Base-by-base conservation (phyloP, 2,797 vertebrate species). In the Molothrus aeneus region DNA sequence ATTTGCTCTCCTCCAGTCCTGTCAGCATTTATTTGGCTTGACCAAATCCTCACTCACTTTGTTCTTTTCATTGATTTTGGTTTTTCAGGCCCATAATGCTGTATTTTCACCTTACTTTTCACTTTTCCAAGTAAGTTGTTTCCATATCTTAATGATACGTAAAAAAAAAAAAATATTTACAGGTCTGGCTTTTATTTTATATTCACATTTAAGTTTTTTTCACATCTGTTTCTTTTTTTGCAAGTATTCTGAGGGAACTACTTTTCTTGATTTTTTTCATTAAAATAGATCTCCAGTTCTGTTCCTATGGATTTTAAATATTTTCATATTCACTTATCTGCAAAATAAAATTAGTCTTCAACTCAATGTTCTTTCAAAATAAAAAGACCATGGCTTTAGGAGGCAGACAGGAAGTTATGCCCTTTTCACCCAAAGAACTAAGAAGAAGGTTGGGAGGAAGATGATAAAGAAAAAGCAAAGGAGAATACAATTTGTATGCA, bases 401-500 rank as follows among this genome's bases (percentile, higher is more conserved):
- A 97, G 88, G 86, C 96, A 96, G 94, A 93, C 95, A 96, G 97
- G 96, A 98, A 97, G 95, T 94, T 95, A 90, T 92, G 95, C 74
- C 95, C 94, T 96, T 97, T 97, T 97, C 95, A 95, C 96, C 92
- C 68, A 68, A 82, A 93, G 87, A 97, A 80, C 77, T 73, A 71
- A 96, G 79, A 97, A 97, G 97, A 98, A 97, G 92, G 60, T 95
- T 95, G 94, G 69, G 84, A 96, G 97, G 96, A 97, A 97, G 90
- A 93, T 45, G 93, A 96, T 96, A 97, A 97, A 97, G 95, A 91
- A 97, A 97, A 95, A 53, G 78, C 32, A 80, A 81, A 92, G 80
- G 54, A 95, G 81, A 78, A 86, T 51, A 57, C 5, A 10, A 77
- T 88, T 80, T 90, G 54, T 86, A 47, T 66, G 69, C 40, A 24